Evolutionary conservation across 2,113 vertebrate genomes (phyloP).

Genomic region (Azemiops feae): DNA sequence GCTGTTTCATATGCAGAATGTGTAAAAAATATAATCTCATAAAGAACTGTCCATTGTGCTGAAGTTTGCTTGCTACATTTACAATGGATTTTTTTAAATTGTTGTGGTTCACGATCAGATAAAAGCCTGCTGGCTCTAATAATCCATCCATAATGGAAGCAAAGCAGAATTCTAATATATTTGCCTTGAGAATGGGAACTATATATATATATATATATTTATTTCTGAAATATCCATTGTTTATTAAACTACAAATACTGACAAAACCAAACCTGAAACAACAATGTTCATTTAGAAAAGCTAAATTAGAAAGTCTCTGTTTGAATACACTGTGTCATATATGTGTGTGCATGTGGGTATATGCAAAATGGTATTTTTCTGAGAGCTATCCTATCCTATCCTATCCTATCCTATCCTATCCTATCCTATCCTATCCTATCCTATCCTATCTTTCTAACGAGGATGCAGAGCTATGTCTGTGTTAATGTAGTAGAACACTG

Average conservation of each 20-base stretch:
- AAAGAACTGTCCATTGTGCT: background rate
- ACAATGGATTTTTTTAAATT: background rate
- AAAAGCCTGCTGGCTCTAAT: background rate
- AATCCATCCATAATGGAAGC: background rate
- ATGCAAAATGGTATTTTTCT: too few relatives aligned
- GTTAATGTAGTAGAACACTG: background rate
- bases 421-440: too few relatives aligned
- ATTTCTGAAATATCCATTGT: background rate
- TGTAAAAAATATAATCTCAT: background rate
- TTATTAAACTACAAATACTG: fast-evolving
- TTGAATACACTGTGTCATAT: background rate
- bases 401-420: too few relatives aligned
- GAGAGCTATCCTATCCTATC: too few relatives aligned
- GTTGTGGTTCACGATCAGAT: background rate
- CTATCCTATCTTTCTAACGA: too few relatives aligned
- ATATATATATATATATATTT: background rate
- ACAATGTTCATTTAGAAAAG: background rate
- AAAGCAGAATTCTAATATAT: background rate
- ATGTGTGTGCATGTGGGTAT: too few relatives aligned
- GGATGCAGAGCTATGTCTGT: background rate
- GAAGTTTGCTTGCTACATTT: background rate
- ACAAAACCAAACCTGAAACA: background rate
- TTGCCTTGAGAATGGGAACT: background rate
- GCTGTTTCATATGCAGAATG: background rate
- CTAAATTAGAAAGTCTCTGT: background rate